Evolutionary conservation across 2,113 vertebrate species (phyloP), one percentile per base, ranked within the genome.

Genomic region (Siniperca knerii): DNA sequence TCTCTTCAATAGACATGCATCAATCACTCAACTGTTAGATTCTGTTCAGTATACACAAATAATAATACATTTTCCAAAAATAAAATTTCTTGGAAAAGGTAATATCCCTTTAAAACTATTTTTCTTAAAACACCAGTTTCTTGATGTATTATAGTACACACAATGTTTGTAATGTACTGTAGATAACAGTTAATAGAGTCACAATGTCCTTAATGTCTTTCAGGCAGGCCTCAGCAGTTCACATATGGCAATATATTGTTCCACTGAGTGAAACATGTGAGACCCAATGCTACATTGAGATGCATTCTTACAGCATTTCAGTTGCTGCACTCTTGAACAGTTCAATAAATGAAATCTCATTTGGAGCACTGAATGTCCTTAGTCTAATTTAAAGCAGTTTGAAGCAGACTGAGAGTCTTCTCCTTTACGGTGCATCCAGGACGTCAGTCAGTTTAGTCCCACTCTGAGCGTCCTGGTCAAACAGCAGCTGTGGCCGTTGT

Each of bases 401-500:
- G 16, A 29, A 33, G 70, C 50, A 65, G 67, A 54, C 21, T 3
- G 37, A 68, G 8, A 48, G 48, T 71, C 33, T 37, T 20, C 42
- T 75, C n/a, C 33, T 74, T 62, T 42, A 37, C 2, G 15, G 29
- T 71, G 20, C 35, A 55, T 52, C 29, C 55, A 70, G 11, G 61
- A 54, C 8, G 9, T 61, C 25, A 2, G 23, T 15, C 21, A 12
- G 18, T 66, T 71, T 33, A 29, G 54, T 81, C 33, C 65, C 37
- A 29, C 25, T 82, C 20, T 35, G 2, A 21, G 29, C 6, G 1
- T 74, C n/a, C 11, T 3, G 3, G 13, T 93, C 87, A 95, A n/a
- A 85, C 85, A 23, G 93, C 89, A 60, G 95, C 96, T 13, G 94
- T 96, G 54, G 97, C 98, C 2, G 96, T 96, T 73, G 97, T 97